Base-by-base conservation (phyloP, 2,797 vertebrate genomes). In the Peromyscus aztecus region DNA sequence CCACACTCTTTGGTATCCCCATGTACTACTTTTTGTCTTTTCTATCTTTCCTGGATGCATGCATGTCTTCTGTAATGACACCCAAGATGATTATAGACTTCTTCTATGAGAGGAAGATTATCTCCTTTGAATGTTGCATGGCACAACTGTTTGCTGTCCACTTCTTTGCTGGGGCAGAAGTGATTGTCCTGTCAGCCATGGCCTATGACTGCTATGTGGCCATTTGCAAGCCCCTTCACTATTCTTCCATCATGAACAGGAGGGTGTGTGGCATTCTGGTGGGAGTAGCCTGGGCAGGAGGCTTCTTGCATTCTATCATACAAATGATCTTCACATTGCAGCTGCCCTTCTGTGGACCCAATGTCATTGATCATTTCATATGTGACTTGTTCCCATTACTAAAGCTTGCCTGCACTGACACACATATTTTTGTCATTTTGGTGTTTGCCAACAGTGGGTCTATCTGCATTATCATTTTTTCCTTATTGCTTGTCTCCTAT, bases 151-250 rank as follows among this genome's bases (percentile, higher is more conserved):
- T 91, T 59, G 29, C 34, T 73, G 55, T 76, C 6, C 55, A 89
- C 14, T 76, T 89, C 19, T 89, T 89, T 6, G 59, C 69, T 59
- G 88, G 73, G 8, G 46, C 49, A 27, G 88, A 89, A 3, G 57
- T 95, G 71, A 95, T 90, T 23, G 55, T 98, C 4, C 95, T 98
- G 59, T 83, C 86, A 0, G 89, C 73, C 29, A 98, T 98, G 98
- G 98, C 97, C 61, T 98, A 96, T 34, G 98, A 98, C 78, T 80
- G 96, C 2, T 98, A 97, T 57, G 93, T 97, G 57, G 98, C 98
- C 94, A 98, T 98, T 69, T 98, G 97, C 67, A 97, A 97, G 10
- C 97, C 98, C 0, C 65, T 98, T 63, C 97, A 91, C 65, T 98
- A 98, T 19, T 82, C 85, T 17, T 94, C 90, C 10, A 90, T 97